A percentile compares a stretch with the other conserved stretches of the same genome.
These are phyloP conservation scores for Aleiodes leptofemur DNA, from an alignment of 2,888 invertebrate genomes.

Conservation along the genomic window DNA sequence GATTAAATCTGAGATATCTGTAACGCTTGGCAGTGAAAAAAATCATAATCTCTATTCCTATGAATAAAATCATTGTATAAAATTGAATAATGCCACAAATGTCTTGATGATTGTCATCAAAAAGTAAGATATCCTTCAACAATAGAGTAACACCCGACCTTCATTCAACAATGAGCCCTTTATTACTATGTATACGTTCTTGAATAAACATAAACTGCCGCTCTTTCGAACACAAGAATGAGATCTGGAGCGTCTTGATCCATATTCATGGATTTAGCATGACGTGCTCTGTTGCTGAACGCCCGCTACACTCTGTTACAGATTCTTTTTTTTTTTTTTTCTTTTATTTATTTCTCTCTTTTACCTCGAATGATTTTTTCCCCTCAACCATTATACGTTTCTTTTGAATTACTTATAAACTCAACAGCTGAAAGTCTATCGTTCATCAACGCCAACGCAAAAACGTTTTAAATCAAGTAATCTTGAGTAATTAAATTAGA, in stretches of 20 bases:
- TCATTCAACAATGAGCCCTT: conserved; percentile 50
- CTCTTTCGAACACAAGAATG: conserved; percentile 2
- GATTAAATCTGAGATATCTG: no score
- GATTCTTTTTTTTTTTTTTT: conserved; percentile 2
- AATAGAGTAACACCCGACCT: conserved; percentile 3
- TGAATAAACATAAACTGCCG: conserved; percentile 60
- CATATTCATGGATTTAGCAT: conserved; percentile 47
- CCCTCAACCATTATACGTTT: neutral
- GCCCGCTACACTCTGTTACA: conserved; percentile 25
- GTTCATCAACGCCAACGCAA: conserved; percentile 40
- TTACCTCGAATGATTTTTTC: conserved; percentile 14
- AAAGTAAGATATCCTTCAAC: conserved; percentile 3
- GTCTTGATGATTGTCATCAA: conserved; percentile 12
- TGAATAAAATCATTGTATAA: neutral
- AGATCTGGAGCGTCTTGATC: conserved; percentile 47
- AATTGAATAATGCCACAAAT: neutral
- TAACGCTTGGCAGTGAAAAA: neutral
- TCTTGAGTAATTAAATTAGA: conserved; percentile 39
- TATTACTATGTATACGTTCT: conserved; percentile 56
- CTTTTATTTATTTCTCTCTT: conserved; percentile 24
- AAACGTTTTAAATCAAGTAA: conserved; percentile 39
- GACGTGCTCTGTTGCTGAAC: conserved; percentile 37
- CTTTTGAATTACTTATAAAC: conserved; percentile 42
- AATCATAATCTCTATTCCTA: neutral
- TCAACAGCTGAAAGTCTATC: conserved; percentile 40